These are phyloP conservation scores for Dendrolimus kikuchii DNA, from an alignment of 1,140 invertebrate species.

Conservation along the genomic window DNA sequence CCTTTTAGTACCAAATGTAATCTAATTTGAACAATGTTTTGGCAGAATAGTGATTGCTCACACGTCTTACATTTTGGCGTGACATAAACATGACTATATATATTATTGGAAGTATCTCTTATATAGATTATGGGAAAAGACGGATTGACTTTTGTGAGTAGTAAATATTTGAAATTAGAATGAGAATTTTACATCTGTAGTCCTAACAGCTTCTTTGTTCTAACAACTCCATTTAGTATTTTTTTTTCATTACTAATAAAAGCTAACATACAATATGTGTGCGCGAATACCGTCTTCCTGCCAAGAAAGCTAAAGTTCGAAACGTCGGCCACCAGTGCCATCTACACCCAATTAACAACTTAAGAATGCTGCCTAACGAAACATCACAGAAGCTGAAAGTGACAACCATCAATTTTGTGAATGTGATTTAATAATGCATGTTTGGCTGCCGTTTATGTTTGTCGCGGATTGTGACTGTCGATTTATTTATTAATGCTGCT, in stretches of 20 bases:
- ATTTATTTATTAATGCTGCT: slow-evolving; percentile 23
- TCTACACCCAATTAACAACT: slow-evolving; percentile 45
- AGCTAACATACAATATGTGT: slow-evolving; percentile 18
- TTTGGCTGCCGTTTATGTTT: slow-evolving; percentile 61
- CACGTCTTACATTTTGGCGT: slow-evolving; percentile 63
- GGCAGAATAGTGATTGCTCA: slow-evolving; percentile 36
- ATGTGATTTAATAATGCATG: slow-evolving; percentile 62
- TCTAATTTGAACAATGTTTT: slow-evolving; percentile 10
- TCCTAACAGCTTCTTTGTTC: slow-evolving; percentile 3
- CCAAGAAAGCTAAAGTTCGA: slow-evolving; percentile 38
- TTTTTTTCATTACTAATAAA: too few species aligned
- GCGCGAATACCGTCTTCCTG: slow-evolving; percentile 66
- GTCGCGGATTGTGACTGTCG: slow-evolving; percentile 43
- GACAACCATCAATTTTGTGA: slow-evolving; percentile 40
- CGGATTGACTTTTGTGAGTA: too few species aligned
- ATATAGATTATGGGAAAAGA: too few species aligned
- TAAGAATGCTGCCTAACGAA: slow-evolving; percentile 57
- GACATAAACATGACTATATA: slow-evolving; percentile 17
- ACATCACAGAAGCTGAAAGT: slow-evolving; percentile 41
- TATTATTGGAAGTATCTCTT: neutral
- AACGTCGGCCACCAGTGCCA: slow-evolving; percentile 34
- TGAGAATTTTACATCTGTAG: neutral
- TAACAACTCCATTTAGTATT: slow-evolving; percentile 8
- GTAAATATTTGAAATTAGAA: neutral
- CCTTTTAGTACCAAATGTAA: slow-evolving; percentile 7